Conservation (phyloP, 1,140 invertebrate species). For the Coptotermes formosanus region DNA sequence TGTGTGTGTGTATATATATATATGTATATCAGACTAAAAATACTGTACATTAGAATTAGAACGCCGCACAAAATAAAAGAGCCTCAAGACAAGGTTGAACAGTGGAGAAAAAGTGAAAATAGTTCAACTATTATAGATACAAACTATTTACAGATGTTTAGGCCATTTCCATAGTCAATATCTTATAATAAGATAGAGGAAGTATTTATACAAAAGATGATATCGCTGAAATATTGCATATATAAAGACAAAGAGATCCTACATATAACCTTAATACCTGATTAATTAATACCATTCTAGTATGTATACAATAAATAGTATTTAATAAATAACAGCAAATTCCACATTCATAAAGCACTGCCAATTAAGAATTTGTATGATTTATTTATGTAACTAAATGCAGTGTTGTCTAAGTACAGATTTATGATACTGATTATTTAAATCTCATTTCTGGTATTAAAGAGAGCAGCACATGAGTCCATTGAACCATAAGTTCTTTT, state of each 20-base stretch:
- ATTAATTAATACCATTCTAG: constrained; percentile 18
- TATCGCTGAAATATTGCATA: constrained; percentile 9
- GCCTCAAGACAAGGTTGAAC: constrained; percentile 27
- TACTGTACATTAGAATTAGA: constrained; percentile 33
- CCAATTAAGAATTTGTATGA: background rate
- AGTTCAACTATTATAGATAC: constrained; percentile 28
- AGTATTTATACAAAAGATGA: constrained; percentile 31
- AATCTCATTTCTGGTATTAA: background rate
- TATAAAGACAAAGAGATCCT: background rate
- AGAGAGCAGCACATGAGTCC: constrained; percentile 16
- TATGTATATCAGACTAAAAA: constrained; percentile 20
- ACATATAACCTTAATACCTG: constrained; percentile 19
- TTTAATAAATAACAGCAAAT: constrained; percentile 27
- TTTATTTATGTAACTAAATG: background rate
- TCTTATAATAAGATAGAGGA: constrained; percentile 8
- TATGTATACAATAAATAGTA: constrained; percentile 22
- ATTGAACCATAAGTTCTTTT: background rate
- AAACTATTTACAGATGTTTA: constrained; percentile 32
- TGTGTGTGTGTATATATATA: background rate
- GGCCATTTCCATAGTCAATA: constrained; percentile 27
- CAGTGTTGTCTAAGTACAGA: background rate
- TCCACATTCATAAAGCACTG: constrained; percentile 13
- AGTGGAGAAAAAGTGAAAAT: constrained; percentile 26
- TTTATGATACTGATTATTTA: background rate
- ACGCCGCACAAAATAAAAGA: constrained; percentile 28